Conservation (phyloP, 2,888 invertebrate genomes). For the Synergus umbraculus region DNA sequence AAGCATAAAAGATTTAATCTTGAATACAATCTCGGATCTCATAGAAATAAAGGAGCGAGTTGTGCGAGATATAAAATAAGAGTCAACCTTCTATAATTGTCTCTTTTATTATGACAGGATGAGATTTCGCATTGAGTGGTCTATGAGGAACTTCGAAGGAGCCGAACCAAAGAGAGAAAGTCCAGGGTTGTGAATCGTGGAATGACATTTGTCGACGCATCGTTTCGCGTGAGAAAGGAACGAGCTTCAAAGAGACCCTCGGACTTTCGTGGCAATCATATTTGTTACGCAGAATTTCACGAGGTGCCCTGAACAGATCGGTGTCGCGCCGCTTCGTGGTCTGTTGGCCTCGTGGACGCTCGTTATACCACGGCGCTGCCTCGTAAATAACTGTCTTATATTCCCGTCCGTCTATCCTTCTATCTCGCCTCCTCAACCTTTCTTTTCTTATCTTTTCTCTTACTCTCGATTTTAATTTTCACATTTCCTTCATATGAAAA, state of each 20-base stretch:
- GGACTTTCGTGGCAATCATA: conserved; percentile 58
- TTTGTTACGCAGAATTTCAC: conserved; percentile 71
- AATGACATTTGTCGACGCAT: conserved; percentile 29
- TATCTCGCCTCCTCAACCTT: conserved; percentile 43
- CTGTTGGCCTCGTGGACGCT: conserved; percentile 68
- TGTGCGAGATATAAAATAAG: conserved; percentile 35
- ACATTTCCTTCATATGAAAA: conserved; percentile 42
- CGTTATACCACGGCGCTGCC: conserved; percentile 72
- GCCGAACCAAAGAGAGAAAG: conserved; percentile 6
- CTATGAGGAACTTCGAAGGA: conserved; percentile 31
- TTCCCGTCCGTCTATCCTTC: conserved; percentile 48
- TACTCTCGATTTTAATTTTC: conserved; percentile 56
- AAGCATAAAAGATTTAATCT: conserved; percentile 41
- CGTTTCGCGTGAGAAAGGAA: conserved; percentile 58
- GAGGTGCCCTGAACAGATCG: conserved; percentile 68
- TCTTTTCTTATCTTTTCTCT: conserved; percentile 50
- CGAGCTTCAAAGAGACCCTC: conserved; percentile 49
- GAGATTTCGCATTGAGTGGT: conserved; percentile 30
- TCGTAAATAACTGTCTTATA: conserved; percentile 72
- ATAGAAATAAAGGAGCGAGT: conserved; percentile 39
- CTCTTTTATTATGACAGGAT: conserved; percentile 23
- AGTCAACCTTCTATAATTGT: conserved; percentile 29
- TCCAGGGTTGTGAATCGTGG: conserved; percentile 25
- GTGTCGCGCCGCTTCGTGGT: conserved; percentile 69
- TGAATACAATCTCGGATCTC: conserved; percentile 38